Conservation (phyloP, 2,888 invertebrate species). For the Spisula solida region DNA sequence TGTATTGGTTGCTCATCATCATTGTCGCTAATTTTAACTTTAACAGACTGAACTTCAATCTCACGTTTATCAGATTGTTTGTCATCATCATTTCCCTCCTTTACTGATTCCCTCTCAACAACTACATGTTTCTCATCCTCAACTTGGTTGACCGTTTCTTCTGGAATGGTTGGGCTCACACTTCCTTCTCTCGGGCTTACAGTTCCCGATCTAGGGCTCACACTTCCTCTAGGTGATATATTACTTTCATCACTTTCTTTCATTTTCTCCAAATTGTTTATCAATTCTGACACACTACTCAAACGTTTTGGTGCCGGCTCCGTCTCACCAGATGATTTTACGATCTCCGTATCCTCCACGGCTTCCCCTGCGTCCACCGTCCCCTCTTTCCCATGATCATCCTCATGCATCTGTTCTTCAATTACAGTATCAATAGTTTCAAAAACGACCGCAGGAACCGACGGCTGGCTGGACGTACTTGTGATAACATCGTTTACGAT, state of each 20-base stretch:
- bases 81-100: slow-evolving; percentile 39
- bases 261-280: slow-evolving; percentile 65
- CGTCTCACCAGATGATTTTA: slow-evolving; percentile 44
- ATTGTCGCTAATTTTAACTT: slow-evolving; percentile 76
- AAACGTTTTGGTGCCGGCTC: slow-evolving; percentile 44
- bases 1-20: slow-evolving; percentile 63
- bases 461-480: slow-evolving; percentile 85
- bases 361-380: slow-evolving; percentile 24
- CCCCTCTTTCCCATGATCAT: slow-evolving; percentile 44
- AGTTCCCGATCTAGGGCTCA: slow-evolving; percentile 37
- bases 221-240: slow-evolving; percentile 48
- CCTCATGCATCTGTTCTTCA: slow-evolving; percentile 58
- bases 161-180: slow-evolving; percentile 40
- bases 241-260: slow-evolving; percentile 43
- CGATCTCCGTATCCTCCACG: slow-evolving; percentile 36
- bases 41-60: slow-evolving; percentile 79
- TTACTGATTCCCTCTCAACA: slow-evolving; percentile 37
- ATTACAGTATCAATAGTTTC: slow-evolving; percentile 85
- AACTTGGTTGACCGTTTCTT: slow-evolving; percentile 31
- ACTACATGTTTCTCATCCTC: slow-evolving; percentile 29
- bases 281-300: slow-evolving; percentile 69
- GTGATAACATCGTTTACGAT: slow-evolving; percentile 86
- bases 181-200: slow-evolving; percentile 43
- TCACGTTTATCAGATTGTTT: slow-evolving; percentile 56
- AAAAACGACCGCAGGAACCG: slow-evolving; percentile 86